Evolutionary conservation across 2,113 vertebrate species (phyloP).

Genomic region (Microcebus lehilahytsara): DNA sequence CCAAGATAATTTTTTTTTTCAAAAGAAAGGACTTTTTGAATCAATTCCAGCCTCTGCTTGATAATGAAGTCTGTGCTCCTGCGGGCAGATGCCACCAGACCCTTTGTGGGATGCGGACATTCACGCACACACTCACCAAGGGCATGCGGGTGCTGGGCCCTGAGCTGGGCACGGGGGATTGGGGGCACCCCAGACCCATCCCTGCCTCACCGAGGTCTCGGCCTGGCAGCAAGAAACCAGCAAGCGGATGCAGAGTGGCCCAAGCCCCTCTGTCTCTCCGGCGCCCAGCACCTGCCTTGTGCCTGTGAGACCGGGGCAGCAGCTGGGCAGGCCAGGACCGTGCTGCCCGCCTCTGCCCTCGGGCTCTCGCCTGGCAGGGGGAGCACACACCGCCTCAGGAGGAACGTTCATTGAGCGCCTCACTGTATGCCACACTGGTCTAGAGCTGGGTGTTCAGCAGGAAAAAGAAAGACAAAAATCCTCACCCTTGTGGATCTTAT

Average conservation of each 20-base stretch:
- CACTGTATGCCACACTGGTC: neutral
- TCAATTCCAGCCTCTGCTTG: neutral
- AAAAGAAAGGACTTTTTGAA: neutral
- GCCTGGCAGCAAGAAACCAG: neutral
- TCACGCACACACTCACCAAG: accelerated
- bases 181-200: neutral
- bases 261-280: neutral
- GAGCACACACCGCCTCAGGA: neutral
- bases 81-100: neutral
- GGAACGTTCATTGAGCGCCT: neutral
- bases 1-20: neutral
- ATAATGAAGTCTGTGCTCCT: neutral
- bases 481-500: neutral
- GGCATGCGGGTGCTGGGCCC: neutral
- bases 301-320: neutral
- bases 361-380: neutral
- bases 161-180: neutral
- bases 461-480: neutral
- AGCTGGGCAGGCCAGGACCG: neutral
- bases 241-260: neutral
- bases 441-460: neutral
- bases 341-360: neutral
- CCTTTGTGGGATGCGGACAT: neutral
- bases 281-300: neutral
- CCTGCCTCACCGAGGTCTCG: neutral